A percentile compares a stretch with the other conserved stretches of the same genome.
phyloP scores from a whole-genome alignment of 2,888 invertebrate genomes.

The Biston betularia region DNA sequence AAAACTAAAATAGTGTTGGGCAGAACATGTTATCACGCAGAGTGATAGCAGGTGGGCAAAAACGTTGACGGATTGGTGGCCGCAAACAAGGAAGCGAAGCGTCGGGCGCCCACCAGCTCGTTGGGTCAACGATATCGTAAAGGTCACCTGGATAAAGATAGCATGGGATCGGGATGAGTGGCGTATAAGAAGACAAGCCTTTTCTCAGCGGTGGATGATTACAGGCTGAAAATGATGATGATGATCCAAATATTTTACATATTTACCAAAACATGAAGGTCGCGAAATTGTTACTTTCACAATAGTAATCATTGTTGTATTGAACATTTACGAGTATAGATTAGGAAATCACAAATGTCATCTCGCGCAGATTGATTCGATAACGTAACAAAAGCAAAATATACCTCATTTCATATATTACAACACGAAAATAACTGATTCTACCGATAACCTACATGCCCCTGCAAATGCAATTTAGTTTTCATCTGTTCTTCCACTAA shows the following conservation, averaged over 20 bases:
- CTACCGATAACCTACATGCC: conserved; percentile 53
- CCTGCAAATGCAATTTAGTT: conserved; percentile 41
- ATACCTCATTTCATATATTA: conserved; percentile 33
- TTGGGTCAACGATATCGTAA: no score
- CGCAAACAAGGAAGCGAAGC: no score
- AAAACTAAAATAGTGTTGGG: no score
- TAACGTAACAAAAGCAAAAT: conserved; percentile 34
- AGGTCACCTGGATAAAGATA: no score
- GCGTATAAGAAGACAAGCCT: no score
- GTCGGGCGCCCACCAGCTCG: no score
- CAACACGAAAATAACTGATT: conserved; percentile 49
- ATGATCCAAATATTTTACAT: conserved; percentile 12
- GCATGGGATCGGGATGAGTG: no score
- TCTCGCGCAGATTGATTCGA: conserved; percentile 12
- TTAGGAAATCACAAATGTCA: conserved; percentile 7
- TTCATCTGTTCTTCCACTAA: conserved; percentile 16
- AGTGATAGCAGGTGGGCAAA: no score
- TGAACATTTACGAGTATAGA: background rate
- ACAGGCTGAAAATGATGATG: conserved; percentile 8
- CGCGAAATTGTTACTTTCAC: conserved; percentile 18
- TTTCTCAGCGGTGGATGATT: no score
- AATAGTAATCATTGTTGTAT: conserved; percentile 8
- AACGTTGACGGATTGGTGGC: no score
- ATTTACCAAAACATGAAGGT: conserved; percentile 1
- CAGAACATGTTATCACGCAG: no score